A percentile compares a stretch with the other conserved stretches of the same genome.
Conservation (phyloP, 2,888 invertebrate species). For the Caprella mutica region DNA sequence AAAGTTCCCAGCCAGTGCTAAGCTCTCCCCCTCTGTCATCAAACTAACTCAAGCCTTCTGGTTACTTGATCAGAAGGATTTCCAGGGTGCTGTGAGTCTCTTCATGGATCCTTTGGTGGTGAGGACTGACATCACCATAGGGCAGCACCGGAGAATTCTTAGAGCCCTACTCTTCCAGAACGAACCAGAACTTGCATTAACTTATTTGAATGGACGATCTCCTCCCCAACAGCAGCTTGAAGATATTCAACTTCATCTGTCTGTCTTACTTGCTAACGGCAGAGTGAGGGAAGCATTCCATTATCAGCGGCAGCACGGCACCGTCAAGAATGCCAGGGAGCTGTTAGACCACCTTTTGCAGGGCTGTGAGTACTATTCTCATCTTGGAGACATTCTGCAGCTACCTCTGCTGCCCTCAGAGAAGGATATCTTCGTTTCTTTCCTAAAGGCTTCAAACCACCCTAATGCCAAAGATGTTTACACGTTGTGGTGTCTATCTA, state of each 20-base stretch:
- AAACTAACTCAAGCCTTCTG: slow-evolving; percentile 77
- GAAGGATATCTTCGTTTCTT: slow-evolving; percentile 20
- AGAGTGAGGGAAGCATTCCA: slow-evolving; percentile 55
- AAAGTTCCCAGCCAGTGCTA: slow-evolving; percentile 69
- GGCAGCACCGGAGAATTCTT: slow-evolving; percentile 62
- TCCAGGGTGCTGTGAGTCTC: slow-evolving; percentile 51
- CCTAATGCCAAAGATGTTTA: slow-evolving; percentile 25
- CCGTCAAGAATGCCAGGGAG: slow-evolving; percentile 15
- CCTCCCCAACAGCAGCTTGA: slow-evolving; percentile 47
- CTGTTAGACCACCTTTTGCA: slow-evolving; percentile 26
- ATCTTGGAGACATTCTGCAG: slow-evolving; percentile 24
- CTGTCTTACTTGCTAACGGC: slow-evolving; percentile 52
- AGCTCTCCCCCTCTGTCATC: slow-evolving; percentile 58
- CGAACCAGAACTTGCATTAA: slow-evolving; percentile 56
- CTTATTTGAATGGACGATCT: slow-evolving; percentile 54
- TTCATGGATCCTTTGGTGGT: slow-evolving; percentile 53
- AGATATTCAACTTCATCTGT: slow-evolving; percentile 43
- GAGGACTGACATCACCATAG: slow-evolving; percentile 51
- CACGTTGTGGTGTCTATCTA: slow-evolving; percentile 23
- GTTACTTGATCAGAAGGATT: slow-evolving; percentile 76
- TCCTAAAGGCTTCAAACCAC: slow-evolving; percentile 17
- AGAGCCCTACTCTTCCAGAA: slow-evolving; percentile 48
- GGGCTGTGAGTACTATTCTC: slow-evolving; percentile 27
- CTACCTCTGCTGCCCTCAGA: slow-evolving; percentile 25
- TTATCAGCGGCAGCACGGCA: slow-evolving; percentile 49